A percentile compares a stretch with the other conserved stretches of the same genome.
Evolutionary conservation across 2,113 vertebrate species (phyloP).

Genomic region (Piliocolobus tephrosceles): DNA sequence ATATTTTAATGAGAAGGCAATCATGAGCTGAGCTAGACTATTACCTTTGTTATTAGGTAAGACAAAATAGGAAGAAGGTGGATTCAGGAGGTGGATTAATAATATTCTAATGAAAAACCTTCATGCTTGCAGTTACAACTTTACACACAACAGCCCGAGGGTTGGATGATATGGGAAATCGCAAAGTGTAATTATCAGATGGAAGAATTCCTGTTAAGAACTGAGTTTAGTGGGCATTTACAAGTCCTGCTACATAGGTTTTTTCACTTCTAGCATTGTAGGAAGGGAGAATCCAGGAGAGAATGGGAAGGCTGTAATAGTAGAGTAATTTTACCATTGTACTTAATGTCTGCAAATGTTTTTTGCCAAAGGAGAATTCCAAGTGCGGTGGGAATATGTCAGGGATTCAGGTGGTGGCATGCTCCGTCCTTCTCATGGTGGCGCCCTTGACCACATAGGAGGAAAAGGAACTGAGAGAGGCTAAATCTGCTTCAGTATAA

Average conservation of each 20-base stretch:
- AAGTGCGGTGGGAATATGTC: neutral
- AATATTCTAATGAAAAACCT: constrained; percentile 26
- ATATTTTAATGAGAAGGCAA: neutral
- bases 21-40: rapidly evolving
- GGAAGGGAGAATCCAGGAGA: neutral
- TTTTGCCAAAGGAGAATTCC: neutral
- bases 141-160: neutral
- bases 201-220: neutral
- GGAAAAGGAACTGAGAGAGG: neutral
- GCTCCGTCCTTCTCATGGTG: neutral
- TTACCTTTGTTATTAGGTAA: neutral
- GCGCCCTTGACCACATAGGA: neutral
- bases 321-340: neutral
- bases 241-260: neutral
- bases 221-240: neutral
- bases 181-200: constrained; percentile 24
- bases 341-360: neutral
- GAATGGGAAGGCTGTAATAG: neutral
- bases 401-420: neutral
- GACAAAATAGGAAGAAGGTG: neutral
- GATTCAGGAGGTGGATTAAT: neutral
- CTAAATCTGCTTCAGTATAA: neutral
- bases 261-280: neutral
- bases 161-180: neutral
- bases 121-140: neutral